phyloP scores from a whole-genome alignment of 2,797 vertebrate genomes.

The Enteromius viviparus region DNA sequence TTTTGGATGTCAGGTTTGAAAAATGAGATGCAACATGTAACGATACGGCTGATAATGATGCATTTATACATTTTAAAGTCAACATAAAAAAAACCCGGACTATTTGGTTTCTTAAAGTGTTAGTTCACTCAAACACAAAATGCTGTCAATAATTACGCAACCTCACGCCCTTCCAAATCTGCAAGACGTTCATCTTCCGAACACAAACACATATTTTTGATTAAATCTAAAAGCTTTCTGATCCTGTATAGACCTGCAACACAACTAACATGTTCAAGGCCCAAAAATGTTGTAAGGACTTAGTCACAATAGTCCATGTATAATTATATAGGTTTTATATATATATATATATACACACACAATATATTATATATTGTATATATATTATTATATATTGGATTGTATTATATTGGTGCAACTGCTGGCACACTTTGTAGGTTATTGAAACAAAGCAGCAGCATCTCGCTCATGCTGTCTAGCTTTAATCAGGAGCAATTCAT shows the following conservation, averaged over 20 bases:
- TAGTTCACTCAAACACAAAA: not conserved
- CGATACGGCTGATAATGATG: not conserved
- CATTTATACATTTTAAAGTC: not conserved
- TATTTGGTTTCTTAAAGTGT: not conserved
- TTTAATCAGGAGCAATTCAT: slow-evolving; percentile 49
- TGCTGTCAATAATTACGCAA: not conserved
- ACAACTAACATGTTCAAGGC: not conserved
- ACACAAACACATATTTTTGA: not conserved
- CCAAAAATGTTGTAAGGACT: not conserved
- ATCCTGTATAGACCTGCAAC: not conserved
- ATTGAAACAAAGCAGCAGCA: slow-evolving; percentile 27
- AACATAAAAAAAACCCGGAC: not conserved
- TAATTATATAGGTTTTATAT: too few relatives aligned
- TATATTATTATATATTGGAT: not conserved
- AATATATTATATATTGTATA: too few relatives aligned
- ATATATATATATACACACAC: too few relatives aligned
- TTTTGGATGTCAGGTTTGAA: not conserved
- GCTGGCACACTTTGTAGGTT: not conserved
- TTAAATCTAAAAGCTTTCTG: not conserved
- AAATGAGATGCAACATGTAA: not conserved
- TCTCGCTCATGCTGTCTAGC: slow-evolving; percentile 6
- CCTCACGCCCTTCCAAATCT: not conserved
- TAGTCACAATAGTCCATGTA: too few relatives aligned
- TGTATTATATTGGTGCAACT: not conserved
- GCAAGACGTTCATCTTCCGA: not conserved